These are phyloP conservation scores for Ciconia maguari DNA, from an alignment of 2,113 vertebrate species.

Conservation along the genomic window DNA sequence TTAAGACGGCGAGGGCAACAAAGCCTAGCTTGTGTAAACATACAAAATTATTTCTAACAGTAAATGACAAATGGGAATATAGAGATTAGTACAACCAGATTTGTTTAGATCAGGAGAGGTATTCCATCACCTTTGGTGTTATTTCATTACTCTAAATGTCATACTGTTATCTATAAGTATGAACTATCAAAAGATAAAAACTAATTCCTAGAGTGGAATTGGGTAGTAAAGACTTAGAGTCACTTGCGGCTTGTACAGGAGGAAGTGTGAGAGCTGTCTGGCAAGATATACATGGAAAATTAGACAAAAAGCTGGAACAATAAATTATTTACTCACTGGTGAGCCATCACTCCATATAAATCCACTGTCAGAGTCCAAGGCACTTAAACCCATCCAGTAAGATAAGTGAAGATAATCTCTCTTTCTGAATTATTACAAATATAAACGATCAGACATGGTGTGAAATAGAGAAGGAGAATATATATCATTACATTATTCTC, in stretches of 20 bases:
- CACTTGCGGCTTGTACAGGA: neutral
- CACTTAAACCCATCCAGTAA: conserved; percentile 89
- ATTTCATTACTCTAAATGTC: neutral
- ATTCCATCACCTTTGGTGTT: neutral
- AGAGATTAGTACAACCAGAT: neutral
- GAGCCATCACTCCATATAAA: conserved; percentile 89
- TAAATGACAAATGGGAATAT: neutral
- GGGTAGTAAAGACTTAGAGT: neutral
- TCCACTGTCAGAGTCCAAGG: conserved; percentile 73
- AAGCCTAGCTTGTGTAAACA: neutral
- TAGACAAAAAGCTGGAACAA: neutral
- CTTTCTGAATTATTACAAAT: conserved; percentile 20
- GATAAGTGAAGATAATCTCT: conserved; percentile 1
- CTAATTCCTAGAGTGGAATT: neutral
- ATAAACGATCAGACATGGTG: neutral
- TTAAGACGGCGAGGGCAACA: fast-evolving
- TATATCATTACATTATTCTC: neutral
- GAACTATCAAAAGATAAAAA: neutral
- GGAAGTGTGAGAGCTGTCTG: neutral
- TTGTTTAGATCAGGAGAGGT: neutral
- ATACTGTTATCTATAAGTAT: neutral
- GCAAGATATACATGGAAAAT: neutral
- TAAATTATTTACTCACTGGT: conserved; percentile 77
- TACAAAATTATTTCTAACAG: neutral
- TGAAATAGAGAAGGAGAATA: neutral